These are phyloP conservation scores for Sepiola atlantica DNA, from an alignment of 2,888 invertebrate genomes.

Conservation along the genomic window DNA sequence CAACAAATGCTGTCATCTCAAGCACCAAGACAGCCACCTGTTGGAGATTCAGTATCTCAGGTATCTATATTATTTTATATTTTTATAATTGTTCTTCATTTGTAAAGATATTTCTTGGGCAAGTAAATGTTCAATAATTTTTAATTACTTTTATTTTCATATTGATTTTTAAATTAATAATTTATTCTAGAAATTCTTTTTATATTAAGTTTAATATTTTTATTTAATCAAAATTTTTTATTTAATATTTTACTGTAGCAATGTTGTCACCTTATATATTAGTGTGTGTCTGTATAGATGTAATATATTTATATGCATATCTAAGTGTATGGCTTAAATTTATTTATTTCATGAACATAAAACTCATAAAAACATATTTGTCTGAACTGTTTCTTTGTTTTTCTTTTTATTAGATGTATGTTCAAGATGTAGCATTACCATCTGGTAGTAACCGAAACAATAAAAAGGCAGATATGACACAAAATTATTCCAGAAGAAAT, in stretches of 20 bases:
- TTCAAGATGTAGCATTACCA: conserved; percentile 32
- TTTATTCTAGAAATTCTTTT: too few species aligned
- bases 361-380: too few species aligned
- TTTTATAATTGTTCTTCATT: background rate
- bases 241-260: too few species aligned
- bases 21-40: background rate
- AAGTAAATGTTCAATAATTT: background rate
- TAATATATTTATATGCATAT: too few species aligned
- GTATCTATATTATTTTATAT: background rate
- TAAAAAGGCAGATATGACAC: background rate
- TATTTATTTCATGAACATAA: too few species aligned
- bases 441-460: conserved; percentile 2
- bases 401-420: background rate
- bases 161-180: too few species aligned
- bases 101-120: background rate
- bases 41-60: background rate
- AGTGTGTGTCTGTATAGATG: too few species aligned
- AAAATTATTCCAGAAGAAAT: background rate
- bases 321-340: too few species aligned
- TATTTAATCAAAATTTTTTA: too few species aligned
- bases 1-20: background rate
- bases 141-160: background rate
- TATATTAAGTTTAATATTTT: too few species aligned
- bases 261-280: too few species aligned
- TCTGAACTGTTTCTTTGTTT: background rate